These are phyloP conservation scores for Fringilla coelebs DNA, from an alignment of 2,797 vertebrate genomes.

Conservation along the genomic window DNA sequence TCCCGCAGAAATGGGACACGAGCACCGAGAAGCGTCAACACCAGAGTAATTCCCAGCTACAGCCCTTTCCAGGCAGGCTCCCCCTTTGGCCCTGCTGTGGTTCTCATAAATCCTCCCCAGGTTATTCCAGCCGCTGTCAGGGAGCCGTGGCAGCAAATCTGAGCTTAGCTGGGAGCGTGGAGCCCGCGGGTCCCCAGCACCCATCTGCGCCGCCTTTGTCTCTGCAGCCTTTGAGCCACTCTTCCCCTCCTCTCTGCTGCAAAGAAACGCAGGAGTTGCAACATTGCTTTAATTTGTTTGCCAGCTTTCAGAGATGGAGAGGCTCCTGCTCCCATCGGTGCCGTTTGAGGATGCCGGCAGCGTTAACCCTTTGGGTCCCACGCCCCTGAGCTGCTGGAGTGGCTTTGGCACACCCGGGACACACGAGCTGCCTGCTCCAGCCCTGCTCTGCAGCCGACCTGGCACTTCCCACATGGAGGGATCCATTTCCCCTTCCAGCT, in stretches of 20 bases:
- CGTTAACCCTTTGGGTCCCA: neutral
- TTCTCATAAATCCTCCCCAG: neutral
- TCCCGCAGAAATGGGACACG: neutral
- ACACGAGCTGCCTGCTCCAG: neutral
- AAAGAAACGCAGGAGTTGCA: slow-evolving; percentile 29
- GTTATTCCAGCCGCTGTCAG: neutral
- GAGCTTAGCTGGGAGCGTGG: neutral
- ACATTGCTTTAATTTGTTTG: slow-evolving; percentile 51
- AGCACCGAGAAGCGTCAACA: neutral
- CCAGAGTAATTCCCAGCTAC: neutral
- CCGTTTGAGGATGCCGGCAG: neutral
- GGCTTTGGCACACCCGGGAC: rapidly evolving
- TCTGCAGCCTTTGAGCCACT: slow-evolving; percentile 1
- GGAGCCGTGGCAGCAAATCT: neutral
- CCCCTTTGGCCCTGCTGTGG: neutral
- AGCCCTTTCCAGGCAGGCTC: neutral
- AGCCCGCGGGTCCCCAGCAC: slow-evolving; percentile 26
- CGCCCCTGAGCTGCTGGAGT: rapidly evolving
- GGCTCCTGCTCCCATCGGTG: slow-evolving; percentile 37
- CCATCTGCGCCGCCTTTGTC: slow-evolving; percentile 48
- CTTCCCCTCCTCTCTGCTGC: slow-evolving; percentile 8
- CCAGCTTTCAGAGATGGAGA: slow-evolving; percentile 8
- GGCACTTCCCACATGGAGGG: neutral
- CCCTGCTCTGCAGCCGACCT: neutral
- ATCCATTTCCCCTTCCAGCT: neutral